Percentiles rank a stretch among this genome's conserved stretches.
Conservation (phyloP, 2,797 vertebrate genomes). For the Hydrolagus colliei region DNA sequence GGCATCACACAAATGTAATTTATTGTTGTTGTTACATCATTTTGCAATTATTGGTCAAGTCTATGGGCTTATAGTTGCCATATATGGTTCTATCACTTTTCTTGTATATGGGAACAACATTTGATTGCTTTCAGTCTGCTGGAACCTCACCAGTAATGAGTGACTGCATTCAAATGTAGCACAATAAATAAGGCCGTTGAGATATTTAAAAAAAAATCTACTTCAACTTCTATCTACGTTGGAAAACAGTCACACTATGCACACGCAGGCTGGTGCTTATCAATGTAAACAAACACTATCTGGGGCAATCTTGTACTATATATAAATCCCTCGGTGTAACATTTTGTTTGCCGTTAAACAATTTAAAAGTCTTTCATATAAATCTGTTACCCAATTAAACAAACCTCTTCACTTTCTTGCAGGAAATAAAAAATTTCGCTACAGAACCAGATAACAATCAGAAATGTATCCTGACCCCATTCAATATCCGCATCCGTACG, state of each 20-base stretch:
- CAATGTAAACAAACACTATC: too few relatives aligned
- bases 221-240: too few relatives aligned
- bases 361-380: background rate
- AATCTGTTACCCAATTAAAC: background rate
- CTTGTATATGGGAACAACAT: background rate
- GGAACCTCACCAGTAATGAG: background rate
- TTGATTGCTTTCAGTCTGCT: background rate
- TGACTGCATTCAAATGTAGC: background rate
- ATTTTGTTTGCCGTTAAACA: background rate
- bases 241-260: too few relatives aligned
- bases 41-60: too few relatives aligned
- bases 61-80: background rate
- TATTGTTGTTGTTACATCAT: too few relatives aligned
- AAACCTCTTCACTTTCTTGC: slow-evolving; percentile 13
- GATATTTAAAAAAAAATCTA: too few relatives aligned
- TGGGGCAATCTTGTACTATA: background rate
- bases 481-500: background rate
- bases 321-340: background rate
- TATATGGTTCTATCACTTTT: background rate
- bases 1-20: too few relatives aligned
- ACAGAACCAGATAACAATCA: slow-evolving; percentile 7
- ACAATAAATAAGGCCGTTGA: too few relatives aligned
- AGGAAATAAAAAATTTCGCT: background rate
- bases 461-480: background rate
- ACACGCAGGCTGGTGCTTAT: too few relatives aligned